phyloP scores from a whole-genome alignment of 2,797 vertebrate genomes.

The Crocidura indochinensis region DNA sequence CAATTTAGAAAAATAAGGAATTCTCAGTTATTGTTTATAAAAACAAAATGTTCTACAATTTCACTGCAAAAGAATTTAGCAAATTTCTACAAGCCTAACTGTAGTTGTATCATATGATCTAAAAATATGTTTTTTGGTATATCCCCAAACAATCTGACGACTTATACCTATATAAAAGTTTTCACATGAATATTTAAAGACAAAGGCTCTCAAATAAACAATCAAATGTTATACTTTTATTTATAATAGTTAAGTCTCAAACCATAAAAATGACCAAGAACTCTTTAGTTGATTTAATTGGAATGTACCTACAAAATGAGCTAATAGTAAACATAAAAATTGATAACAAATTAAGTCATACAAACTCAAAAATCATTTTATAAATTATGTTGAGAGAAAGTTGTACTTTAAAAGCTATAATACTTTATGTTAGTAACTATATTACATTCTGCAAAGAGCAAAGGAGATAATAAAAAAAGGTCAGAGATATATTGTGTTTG shows the following conservation, averaged over 20 bases:
- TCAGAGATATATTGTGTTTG: not conserved
- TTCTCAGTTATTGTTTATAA: not conserved
- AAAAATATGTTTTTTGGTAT: not conserved
- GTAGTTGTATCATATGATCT: not conserved
- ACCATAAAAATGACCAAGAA: not conserved
- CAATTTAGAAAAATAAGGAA: too few species aligned
- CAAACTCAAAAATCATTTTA: not conserved
- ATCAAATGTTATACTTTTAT: not conserved
- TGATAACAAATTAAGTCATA: not conserved
- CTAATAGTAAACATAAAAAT: not conserved
- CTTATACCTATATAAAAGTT: not conserved
- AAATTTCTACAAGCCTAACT: conserved; percentile 5
- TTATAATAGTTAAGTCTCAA: not conserved
- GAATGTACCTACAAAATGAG: not conserved
- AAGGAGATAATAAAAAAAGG: not conserved
- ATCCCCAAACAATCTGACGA: not conserved
- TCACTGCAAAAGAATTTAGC: not conserved
- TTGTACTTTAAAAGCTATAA: not conserved
- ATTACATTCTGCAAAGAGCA: not conserved
- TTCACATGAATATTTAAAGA: not conserved
- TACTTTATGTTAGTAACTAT: not conserved
- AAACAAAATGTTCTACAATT: not conserved
- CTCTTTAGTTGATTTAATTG: not conserved
- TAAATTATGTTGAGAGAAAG: not conserved
- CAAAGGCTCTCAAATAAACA: not conserved